Percentiles rank a stretch among this genome's conserved stretches.
phyloP scores from a whole-genome alignment of 1,140 invertebrate species.

The Sycobia sp. region DNA sequence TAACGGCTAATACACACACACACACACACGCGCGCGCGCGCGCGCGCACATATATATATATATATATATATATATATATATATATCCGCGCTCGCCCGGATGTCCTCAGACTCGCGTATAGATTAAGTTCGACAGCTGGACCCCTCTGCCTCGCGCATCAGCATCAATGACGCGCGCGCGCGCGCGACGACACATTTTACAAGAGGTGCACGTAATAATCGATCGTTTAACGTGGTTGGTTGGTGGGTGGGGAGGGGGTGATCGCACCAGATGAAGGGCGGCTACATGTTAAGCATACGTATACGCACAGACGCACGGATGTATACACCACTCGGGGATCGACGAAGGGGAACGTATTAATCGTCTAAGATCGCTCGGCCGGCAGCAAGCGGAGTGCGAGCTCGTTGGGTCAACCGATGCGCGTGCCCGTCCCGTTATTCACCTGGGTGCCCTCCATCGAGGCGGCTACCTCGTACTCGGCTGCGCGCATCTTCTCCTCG shows the following conservation, averaged over 20 bases:
- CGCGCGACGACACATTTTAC: no score
- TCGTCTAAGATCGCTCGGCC: slow-evolving; percentile 7
- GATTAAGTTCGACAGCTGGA: slow-evolving; percentile 9
- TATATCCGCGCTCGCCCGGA: no score
- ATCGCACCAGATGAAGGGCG: no score
- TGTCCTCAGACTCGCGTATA: neutral
- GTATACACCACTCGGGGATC: no score
- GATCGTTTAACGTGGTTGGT: no score
- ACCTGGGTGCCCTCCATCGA: slow-evolving; percentile 53
- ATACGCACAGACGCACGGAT: no score
- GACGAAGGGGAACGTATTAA: no score
- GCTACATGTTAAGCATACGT: no score
- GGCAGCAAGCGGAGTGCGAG: slow-evolving; percentile 49
- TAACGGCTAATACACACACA: no score
- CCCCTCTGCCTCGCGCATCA: neutral
- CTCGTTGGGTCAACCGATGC: slow-evolving; percentile 53
- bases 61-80: neutral
- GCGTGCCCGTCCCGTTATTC: slow-evolving; percentile 56
- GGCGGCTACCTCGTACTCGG: slow-evolving; percentile 45
- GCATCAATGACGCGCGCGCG: no score
- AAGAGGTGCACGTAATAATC: no score
- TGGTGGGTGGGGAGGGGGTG: no score
- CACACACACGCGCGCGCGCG: neutral
- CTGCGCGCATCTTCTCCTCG: slow-evolving; percentile 42
- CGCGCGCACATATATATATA: neutral